A percentile compares a stretch with the other conserved stretches of the same genome.
Conservation (phyloP, 2,888 invertebrate species). For the Rhyacophila evoluta region DNA sequence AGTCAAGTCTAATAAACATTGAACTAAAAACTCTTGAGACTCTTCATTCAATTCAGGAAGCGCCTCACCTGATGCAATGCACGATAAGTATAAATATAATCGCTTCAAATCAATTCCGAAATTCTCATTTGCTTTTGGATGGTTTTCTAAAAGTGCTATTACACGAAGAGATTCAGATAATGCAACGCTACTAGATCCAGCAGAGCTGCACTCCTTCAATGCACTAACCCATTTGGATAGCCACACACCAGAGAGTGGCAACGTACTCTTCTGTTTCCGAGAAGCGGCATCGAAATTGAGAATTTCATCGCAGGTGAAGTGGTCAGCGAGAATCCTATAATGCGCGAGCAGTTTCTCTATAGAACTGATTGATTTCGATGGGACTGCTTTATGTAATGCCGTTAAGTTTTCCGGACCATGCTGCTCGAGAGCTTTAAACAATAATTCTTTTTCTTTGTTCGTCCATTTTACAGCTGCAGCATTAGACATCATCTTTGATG, state of each 20-base stretch:
- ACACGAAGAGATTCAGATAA: constrained; percentile 59
- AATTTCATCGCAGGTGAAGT: neutral
- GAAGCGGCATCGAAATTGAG: neutral
- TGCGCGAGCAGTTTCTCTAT: constrained; percentile 33
- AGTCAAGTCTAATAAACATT: constrained; percentile 54
- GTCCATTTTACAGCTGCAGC: no score
- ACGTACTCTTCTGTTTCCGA: neutral
- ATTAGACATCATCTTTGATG: neutral
- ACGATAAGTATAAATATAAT: constrained; percentile 62
- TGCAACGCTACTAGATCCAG: neutral
- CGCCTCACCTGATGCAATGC: constrained; percentile 64
- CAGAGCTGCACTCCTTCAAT: neutral
- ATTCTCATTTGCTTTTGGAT: constrained; percentile 58
- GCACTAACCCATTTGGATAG: constrained; percentile 28
- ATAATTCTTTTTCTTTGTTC: constrained; percentile 37
- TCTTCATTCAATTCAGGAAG: constrained; percentile 55
- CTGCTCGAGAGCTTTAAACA: constrained; percentile 34
- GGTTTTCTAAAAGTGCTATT: constrained; percentile 63
- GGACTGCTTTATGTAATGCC: constrained; percentile 28
- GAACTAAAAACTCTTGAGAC: constrained; percentile 30
- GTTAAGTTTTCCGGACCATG: constrained; percentile 39
- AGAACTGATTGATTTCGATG: constrained; percentile 30
- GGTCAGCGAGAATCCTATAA: constrained; percentile 27
- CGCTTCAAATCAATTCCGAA: constrained; percentile 61
- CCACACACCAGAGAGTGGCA: neutral